phyloP scores from a whole-genome alignment of 2,797 vertebrate species.

The Betta splendens region DNA sequence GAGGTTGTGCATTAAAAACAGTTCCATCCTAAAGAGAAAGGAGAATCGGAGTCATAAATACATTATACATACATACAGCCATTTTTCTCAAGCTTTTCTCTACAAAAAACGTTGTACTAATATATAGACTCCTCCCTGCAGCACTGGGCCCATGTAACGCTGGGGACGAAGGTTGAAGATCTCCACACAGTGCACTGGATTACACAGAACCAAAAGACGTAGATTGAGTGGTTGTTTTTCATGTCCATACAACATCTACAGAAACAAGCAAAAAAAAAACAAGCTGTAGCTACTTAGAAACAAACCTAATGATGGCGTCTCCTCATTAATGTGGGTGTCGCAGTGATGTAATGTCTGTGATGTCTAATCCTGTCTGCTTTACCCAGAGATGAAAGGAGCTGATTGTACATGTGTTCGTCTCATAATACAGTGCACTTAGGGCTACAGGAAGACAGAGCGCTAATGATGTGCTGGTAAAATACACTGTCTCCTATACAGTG shows the following conservation, averaged over 20 bases:
- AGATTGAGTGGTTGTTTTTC: background rate
- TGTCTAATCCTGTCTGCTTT: constrained; percentile 69
- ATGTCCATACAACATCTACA: background rate
- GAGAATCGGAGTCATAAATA: background rate
- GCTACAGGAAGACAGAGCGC: constrained; percentile 44
- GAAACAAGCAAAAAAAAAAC: constrained; percentile 26
- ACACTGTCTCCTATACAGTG: constrained; percentile 12
- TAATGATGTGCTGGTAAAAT: constrained; percentile 70
- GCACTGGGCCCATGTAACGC: constrained; percentile 72
- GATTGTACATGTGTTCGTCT: constrained; percentile 60
- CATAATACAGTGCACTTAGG: constrained; percentile 68
- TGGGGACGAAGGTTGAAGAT: constrained; percentile 83
- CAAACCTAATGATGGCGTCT: constrained; percentile 63
- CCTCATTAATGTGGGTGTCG: constrained; percentile 55
- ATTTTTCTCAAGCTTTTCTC: background rate
- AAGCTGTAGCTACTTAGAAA: constrained; percentile 14
- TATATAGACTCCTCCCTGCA: constrained; percentile 74
- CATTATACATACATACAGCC: background rate
- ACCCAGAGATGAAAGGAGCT: constrained; percentile 60
- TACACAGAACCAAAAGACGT: constrained; percentile 12
- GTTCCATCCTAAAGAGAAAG: constrained; percentile 1
- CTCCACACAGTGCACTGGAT: constrained; percentile 82
- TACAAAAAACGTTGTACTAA: background rate
- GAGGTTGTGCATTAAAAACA: constrained; percentile 6
- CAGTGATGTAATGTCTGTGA: constrained; percentile 64